Evolutionary conservation across 2,888 invertebrate species (phyloP).

Genomic region (Tineola bisselliella): DNA sequence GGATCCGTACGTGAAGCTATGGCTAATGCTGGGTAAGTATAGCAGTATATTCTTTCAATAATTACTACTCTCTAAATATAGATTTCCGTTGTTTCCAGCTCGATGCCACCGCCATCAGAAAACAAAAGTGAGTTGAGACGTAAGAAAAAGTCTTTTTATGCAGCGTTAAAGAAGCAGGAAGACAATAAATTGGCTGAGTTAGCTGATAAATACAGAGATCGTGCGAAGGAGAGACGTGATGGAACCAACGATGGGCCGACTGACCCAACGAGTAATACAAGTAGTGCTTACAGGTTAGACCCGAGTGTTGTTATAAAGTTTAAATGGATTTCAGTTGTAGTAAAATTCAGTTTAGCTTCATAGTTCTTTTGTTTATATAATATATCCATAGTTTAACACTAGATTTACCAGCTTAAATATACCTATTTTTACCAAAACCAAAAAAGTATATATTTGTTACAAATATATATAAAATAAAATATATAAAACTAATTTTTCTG

Average conservation of each 20-base stretch:
- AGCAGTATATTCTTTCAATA: too few relatives aligned
- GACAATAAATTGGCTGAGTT: conserved; percentile 94
- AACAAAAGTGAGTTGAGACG: conserved; percentile 85
- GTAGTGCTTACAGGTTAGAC: conserved; percentile 74
- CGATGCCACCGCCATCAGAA: conserved; percentile 67
- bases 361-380: too few relatives aligned
- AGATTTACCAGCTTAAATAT: too few relatives aligned
- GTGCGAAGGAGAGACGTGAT: conserved; percentile 90
- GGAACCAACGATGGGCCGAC: conserved; percentile 84
- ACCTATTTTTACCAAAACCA: too few relatives aligned
- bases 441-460: too few relatives aligned
- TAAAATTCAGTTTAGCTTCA: too few relatives aligned
- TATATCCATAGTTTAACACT: too few relatives aligned
- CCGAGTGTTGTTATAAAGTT: not conserved
- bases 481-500: too few relatives aligned
- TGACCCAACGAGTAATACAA: conserved; percentile 85
- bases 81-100: too few relatives aligned
- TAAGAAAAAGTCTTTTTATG: conserved; percentile 95
- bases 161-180: conserved; percentile 93
- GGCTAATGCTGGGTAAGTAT: conserved; percentile 68
- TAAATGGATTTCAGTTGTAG: too few relatives aligned
- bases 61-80: not conserved
- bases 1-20: conserved; percentile 77
- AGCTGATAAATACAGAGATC: conserved; percentile 91
- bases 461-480: too few relatives aligned